A percentile compares a stretch with the other conserved stretches of the same genome.
phyloP scores from a whole-genome alignment of 1,140 invertebrate species.

The Apolygus lucorum region DNA sequence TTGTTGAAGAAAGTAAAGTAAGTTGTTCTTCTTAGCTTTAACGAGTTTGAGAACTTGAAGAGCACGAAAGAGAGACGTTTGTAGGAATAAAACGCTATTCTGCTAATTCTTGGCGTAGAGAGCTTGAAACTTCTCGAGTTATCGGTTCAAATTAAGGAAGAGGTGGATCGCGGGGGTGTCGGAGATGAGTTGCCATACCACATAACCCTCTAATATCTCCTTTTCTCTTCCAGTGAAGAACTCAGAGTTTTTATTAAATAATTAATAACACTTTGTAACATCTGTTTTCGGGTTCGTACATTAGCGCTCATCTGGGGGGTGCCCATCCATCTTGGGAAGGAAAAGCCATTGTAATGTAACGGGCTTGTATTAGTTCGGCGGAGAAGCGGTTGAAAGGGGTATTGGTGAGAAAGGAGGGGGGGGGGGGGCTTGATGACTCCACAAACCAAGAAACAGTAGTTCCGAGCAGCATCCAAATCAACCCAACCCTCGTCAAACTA shows the following conservation, averaged over 20 bases:
- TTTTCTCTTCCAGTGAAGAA: background rate
- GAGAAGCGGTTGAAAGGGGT: background rate
- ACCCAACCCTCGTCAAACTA: constrained; percentile 9
- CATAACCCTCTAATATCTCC: constrained; percentile 1
- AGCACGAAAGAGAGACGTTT: background rate
- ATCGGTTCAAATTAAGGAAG: background rate
- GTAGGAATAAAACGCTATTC: constrained; percentile 3
- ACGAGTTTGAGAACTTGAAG: background rate
- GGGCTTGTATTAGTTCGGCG: background rate
- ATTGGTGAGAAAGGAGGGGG: background rate
- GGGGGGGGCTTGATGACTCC: background rate
- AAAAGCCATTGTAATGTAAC: background rate
- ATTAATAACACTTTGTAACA: constrained; percentile 14
- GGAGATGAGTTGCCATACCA: constrained; percentile 2
- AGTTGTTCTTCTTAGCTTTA: too few relatives aligned
- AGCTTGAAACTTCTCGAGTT: constrained; percentile 1
- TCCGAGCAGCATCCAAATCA: constrained; percentile 2
- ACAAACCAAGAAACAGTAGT: constrained; percentile 15
- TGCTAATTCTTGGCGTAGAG: background rate
- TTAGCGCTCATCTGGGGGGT: constrained; percentile 7
- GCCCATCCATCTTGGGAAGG: constrained; percentile 13
- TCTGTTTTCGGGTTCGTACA: constrained; percentile 1
- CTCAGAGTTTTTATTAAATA: constrained; percentile 9
- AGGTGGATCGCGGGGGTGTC: background rate
- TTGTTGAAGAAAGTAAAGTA: too few relatives aligned